phyloP scores from a whole-genome alignment of 2,888 invertebrate species.

The Eutolmus rufibarbis region DNA sequence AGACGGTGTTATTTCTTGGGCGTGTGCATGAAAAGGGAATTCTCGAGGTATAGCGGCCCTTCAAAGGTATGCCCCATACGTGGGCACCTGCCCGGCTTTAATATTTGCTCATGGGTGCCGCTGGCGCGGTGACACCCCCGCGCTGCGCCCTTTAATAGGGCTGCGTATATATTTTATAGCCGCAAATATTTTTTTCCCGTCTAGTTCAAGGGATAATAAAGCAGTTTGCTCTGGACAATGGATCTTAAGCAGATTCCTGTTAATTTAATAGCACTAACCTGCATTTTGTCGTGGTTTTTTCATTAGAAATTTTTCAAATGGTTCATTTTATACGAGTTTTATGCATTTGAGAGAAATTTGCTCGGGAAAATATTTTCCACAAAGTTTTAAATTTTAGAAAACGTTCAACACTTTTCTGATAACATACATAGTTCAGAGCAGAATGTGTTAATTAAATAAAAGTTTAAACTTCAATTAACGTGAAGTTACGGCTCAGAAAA shows the following conservation, averaged over 20 bases:
- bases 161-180: no score
- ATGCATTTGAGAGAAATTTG: not conserved
- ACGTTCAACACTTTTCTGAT: not conserved
- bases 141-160: no score
- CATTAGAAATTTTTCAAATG: not conserved
- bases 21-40: slow-evolving; percentile 3
- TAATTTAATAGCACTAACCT: not conserved
- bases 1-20: not conserved
- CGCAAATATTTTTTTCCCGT: not conserved
- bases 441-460: not conserved
- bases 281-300: not conserved
- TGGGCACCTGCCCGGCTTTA: not conserved
- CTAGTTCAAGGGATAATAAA: not conserved
- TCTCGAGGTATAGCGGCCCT: not conserved
- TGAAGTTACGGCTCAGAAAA: not conserved
- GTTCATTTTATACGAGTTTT: not conserved
- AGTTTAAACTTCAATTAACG: not conserved
- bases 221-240: not conserved
- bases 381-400: not conserved
- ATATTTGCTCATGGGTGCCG: not conserved
- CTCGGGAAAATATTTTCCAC: not conserved
- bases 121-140: not conserved
- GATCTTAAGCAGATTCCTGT: not conserved
- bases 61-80: not conserved
- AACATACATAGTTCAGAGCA: not conserved